These are phyloP conservation scores for Myotis myotis DNA, from an alignment of 2,797 vertebrate species.

Conservation along the genomic window DNA sequence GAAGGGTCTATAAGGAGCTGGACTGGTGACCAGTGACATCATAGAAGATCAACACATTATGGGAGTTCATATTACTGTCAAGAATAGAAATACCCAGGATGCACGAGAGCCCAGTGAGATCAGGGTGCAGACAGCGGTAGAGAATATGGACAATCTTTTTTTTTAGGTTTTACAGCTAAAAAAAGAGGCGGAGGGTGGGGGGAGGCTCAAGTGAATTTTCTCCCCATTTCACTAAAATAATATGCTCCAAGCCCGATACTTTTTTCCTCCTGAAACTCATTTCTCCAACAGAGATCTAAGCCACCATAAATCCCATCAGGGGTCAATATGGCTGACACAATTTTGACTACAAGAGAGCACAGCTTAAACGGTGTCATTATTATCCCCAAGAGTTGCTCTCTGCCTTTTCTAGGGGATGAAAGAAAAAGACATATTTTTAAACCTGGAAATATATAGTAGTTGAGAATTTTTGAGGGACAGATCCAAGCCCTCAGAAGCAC, in stretches of 20 bases:
- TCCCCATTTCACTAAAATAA: conserved; percentile 57
- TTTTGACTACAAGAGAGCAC: conserved; percentile 56
- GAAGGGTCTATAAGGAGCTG: neutral
- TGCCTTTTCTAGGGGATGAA: conserved; percentile 50
- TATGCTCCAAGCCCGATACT: conserved; percentile 10
- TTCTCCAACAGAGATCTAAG: conserved; percentile 62
- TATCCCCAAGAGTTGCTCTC: conserved; percentile 14
- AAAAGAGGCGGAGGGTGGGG: neutral
- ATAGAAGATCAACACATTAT: neutral
- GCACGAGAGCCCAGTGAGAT: neutral
- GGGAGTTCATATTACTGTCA: neutral
- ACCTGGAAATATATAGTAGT: conserved; percentile 41
- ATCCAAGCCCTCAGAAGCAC: conserved; percentile 45
- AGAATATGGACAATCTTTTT: neutral
- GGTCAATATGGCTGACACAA: conserved; percentile 57
- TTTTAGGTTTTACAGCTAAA: neutral
- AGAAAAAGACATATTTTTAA: conserved; percentile 56
- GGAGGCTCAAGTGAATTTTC: conserved; percentile 7
- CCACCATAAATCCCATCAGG: conserved; percentile 53
- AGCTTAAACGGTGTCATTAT: conserved; percentile 55
- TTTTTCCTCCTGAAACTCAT: conserved; percentile 47
- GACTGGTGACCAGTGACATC: accelerated
- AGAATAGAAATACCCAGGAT: neutral
- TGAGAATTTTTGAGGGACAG: conserved; percentile 37
- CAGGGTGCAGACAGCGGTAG: neutral